Evolutionary conservation across 2,888 invertebrate genomes (phyloP).

Genomic region (Chrysomela aeneicollis): DNA sequence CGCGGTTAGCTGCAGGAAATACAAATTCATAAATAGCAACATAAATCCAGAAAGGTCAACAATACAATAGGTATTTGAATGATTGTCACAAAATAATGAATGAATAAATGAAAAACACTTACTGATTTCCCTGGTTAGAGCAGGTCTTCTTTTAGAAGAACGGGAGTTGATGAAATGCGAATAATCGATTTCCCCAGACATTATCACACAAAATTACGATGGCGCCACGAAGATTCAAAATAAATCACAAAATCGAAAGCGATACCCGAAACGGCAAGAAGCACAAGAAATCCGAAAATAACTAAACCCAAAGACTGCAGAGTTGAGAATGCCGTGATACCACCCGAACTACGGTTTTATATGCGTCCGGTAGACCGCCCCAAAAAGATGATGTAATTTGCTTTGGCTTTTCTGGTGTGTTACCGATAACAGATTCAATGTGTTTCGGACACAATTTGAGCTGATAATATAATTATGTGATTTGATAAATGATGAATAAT

Average conservation of each 20-base stretch:
- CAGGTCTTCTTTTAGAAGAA: slow-evolving; percentile 62
- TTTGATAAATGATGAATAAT: no score
- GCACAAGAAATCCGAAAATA: not conserved
- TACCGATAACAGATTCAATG: not conserved
- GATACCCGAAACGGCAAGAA: not conserved
- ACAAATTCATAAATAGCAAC: no score
- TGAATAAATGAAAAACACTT: no score
- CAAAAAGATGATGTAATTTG: slow-evolving; percentile 1
- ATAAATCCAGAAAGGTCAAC: no score
- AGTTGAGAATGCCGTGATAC: not conserved
- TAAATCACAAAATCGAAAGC: not conserved
- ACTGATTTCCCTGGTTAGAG: slow-evolving; percentile 66
- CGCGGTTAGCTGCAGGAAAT: no score
- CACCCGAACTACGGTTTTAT: not conserved
- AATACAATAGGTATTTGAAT: no score
- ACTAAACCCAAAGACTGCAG: not conserved
- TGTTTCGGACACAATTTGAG: not conserved
- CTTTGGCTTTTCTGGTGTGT: not conserved
- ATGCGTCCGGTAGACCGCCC: not conserved
- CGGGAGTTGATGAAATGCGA: slow-evolving; percentile 62
- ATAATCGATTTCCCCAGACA: slow-evolving; percentile 59
- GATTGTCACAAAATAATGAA: no score
- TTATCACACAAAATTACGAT: slow-evolving; percentile 11
- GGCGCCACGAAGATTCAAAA: not conserved
- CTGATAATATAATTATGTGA: not conserved